Evolutionary conservation across 2,113 vertebrate species (phyloP), one percentile per base, ranked within the genome.

Genomic region (Ploceus nigricollis): DNA sequence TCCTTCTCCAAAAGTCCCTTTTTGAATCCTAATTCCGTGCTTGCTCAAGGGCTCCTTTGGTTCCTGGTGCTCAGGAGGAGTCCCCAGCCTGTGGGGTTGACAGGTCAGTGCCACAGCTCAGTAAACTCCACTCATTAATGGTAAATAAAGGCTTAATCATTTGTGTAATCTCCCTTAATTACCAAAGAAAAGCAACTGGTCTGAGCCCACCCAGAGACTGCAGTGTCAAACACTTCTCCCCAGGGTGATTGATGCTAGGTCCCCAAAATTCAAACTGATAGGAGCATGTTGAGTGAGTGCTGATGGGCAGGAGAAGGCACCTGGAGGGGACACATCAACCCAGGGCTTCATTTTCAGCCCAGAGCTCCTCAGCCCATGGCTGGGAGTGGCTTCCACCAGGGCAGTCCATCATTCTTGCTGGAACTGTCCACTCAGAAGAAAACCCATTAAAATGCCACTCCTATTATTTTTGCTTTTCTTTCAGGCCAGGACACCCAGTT

Each of bases 181-280:
- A 94, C 27, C 65, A 54, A 78, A 93, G 81, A 61, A 94, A 96
- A 95, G 64, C 89, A 95, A 39, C 56, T n/a, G 30, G 25, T 22
- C 66, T n/a, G 80, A 91, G 90, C 92, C 93, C 95, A 96, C 95
- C 86, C 95, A 94, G 91, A 89, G 80, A 61, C 44, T 92, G 33
- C 0, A 0, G 35, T 28, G 80, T 87, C 96, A 95, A 92, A 95
- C 91, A 77, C 30, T 90, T 88, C 72, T 90, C 54, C 45, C 15
- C 0, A 0, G 3, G 11, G 79, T 97, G 94, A 96, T 71, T 89
- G 87, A 94, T 82, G 78, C 11, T 40, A 65, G 42, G 25, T 83
- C 53, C 80, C 82, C 81, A 37, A 92, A 92, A 95, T 44, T 71
- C 78, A 47, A 22, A 23, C 70, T 69, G 90, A 95, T 68, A 89